phyloP scores from a whole-genome alignment of 1,140 invertebrate genomes.

The Dendrolimus kikuchii region DNA sequence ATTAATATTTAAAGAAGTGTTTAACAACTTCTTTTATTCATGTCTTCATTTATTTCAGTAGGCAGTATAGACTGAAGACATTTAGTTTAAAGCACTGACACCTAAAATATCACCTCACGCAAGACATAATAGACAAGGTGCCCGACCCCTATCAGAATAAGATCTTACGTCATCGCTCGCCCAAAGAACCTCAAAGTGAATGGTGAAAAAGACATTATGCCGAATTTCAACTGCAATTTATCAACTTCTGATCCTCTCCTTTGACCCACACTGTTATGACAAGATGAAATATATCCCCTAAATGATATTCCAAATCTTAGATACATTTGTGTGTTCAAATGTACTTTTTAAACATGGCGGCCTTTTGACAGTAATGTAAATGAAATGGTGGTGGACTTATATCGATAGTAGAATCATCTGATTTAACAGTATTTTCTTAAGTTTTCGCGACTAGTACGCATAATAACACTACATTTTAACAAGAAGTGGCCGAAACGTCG shows the following conservation, averaged over 20 bases:
- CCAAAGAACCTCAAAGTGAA: slow-evolving; percentile 37
- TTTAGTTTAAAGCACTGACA: neutral
- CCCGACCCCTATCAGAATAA: slow-evolving; percentile 24
- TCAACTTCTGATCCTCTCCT: slow-evolving; percentile 54
- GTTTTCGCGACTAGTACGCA: no score
- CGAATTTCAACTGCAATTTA: slow-evolving; percentile 67
- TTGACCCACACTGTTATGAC: slow-evolving; percentile 67
- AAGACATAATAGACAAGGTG: slow-evolving; percentile 4
- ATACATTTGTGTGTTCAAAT: slow-evolving; percentile 55
- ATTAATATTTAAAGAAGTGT: no score
- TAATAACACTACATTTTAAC: no score
- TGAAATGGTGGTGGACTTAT: no score
- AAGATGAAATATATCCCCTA: slow-evolving; percentile 63
- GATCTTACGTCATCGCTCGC: slow-evolving; percentile 57
- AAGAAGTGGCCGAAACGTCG: no score
- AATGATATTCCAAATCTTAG: slow-evolving; percentile 62
- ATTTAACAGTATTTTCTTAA: no score
- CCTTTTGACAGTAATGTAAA: neutral
- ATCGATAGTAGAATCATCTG: no score
- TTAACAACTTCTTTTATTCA: no score
- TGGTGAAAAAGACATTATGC: slow-evolving; percentile 70
- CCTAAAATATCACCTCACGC: slow-evolving; percentile 1
- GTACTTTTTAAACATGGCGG: slow-evolving; percentile 28
- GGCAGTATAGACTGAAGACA: neutral
- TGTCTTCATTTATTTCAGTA: slow-evolving; percentile 4